A percentile compares a stretch with the other conserved stretches of the same genome.
These are phyloP conservation scores for Ispidina lecontei DNA, from an alignment of 2,797 vertebrate genomes.

Conservation along the genomic window DNA sequence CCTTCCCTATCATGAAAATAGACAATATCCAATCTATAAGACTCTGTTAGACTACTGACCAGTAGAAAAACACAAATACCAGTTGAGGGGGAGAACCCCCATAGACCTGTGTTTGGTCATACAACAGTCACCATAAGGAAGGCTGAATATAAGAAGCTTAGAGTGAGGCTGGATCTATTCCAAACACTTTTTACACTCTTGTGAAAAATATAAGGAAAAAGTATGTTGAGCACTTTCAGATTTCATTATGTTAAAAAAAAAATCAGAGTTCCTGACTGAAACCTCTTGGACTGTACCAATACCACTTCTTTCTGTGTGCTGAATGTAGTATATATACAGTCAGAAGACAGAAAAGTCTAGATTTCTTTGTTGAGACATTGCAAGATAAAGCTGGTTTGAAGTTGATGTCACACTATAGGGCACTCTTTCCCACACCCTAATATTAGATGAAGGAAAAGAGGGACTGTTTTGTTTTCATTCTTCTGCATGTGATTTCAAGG, in stretches of 20 bases:
- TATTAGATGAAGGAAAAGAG: background rate
- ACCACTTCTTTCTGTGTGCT: background rate
- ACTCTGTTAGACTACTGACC: background rate
- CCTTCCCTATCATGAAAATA: background rate
- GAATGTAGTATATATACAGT: background rate
- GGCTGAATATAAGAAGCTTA: slow-evolving; percentile 12
- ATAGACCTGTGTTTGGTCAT: background rate
- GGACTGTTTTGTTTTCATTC: background rate
- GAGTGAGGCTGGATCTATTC: slow-evolving; percentile 37
- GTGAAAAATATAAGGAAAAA: slow-evolving; percentile 32
- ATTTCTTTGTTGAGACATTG: background rate
- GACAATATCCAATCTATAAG: background rate
- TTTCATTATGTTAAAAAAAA: slow-evolving; percentile 7
- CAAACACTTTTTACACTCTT: slow-evolving; percentile 22
- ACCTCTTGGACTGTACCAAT: background rate
- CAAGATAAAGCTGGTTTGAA: background rate
- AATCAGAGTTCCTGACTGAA: slow-evolving; percentile 29
- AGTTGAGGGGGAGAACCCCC: background rate
- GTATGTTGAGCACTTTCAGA: background rate
- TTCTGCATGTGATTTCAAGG: background rate
- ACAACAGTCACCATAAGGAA: background rate
- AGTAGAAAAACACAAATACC: background rate
- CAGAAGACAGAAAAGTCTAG: background rate
- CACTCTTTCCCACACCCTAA: background rate
- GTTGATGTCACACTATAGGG: background rate